A percentile compares a stretch with the other conserved stretches of the same genome.
Evolutionary conservation across 1,140 invertebrate genomes (phyloP).

Genomic region (Cylas formicarius): DNA sequence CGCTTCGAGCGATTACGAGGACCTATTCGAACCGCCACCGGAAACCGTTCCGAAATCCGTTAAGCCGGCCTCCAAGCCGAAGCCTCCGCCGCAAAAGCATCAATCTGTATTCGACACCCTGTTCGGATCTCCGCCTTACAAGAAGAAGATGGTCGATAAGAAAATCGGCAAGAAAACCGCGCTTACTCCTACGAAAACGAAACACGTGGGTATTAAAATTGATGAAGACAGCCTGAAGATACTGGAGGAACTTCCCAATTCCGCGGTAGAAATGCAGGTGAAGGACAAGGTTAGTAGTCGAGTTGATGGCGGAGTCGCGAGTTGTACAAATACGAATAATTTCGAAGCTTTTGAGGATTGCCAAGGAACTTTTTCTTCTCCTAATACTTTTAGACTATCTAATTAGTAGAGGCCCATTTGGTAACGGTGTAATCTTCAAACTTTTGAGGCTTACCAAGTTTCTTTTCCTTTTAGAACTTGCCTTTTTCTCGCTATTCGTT

Average conservation of each 20-base stretch:
- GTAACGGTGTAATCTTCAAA: too few species aligned
- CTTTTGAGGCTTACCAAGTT: too few species aligned
- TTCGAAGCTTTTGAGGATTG: too few species aligned
- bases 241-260: slow-evolving; percentile 81
- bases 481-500: too few species aligned
- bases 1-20: slow-evolving; percentile 74
- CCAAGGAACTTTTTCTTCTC: too few species aligned
- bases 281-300: slow-evolving; percentile 84
- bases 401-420: too few species aligned
- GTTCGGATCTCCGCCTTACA: slow-evolving; percentile 46
- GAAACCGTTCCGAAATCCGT: slow-evolving; percentile 42
- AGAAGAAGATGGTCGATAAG: slow-evolving; percentile 22
- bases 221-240: slow-evolving; percentile 74
- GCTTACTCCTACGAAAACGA: slow-evolving; percentile 39
- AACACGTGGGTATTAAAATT: slow-evolving; percentile 59
- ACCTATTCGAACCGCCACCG: slow-evolving; percentile 76
- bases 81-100: slow-evolving; percentile 40
- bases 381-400: too few species aligned
- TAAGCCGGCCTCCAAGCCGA: slow-evolving; percentile 14
- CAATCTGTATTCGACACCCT: slow-evolving; percentile 51
- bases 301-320: too few species aligned
- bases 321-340: too few species aligned
- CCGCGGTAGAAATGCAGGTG: slow-evolving; percentile 90
- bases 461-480: too few species aligned
- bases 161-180: slow-evolving; percentile 11